Conservation (phyloP, 2,113 vertebrate genomes). For the Condylura cristata region DNA sequence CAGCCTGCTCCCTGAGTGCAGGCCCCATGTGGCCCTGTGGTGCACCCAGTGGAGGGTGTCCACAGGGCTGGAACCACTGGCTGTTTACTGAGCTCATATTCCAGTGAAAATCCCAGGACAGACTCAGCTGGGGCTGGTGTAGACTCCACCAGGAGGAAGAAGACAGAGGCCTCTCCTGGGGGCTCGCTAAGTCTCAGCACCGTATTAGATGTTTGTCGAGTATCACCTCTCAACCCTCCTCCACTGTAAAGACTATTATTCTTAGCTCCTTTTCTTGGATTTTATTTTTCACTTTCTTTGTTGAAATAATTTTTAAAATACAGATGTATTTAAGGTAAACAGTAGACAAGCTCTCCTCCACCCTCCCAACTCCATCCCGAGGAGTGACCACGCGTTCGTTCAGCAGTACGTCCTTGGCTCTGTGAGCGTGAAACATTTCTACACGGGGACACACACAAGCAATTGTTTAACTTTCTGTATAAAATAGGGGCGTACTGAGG, state of each 20-base stretch:
- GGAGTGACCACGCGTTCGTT: background rate
- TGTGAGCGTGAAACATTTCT: background rate
- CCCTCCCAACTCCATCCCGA: background rate
- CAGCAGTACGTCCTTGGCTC: background rate
- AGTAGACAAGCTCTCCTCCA: background rate
- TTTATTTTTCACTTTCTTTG: constrained; percentile 23
- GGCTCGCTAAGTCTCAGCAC: background rate
- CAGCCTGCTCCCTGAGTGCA: background rate
- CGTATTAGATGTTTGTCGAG: background rate
- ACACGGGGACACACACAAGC: background rate
- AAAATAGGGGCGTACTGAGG: background rate
- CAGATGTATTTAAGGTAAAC: background rate
- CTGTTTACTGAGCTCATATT: background rate
- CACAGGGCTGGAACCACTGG: background rate
- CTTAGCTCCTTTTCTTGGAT: background rate
- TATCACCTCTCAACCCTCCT: background rate
- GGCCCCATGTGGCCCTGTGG: too few species aligned
- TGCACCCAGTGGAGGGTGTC: background rate
- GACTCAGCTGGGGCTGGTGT: background rate
- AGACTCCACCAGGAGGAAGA: background rate
- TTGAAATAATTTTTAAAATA: background rate
- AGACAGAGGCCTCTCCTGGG: background rate
- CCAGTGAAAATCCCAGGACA: background rate
- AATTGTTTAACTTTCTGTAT: background rate
- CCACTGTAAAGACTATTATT: background rate